Percentiles rank a stretch among this genome's conserved stretches.
Evolutionary conservation across 2,888 invertebrate genomes (phyloP).

Genomic region (Druceiella hillmani): DNA sequence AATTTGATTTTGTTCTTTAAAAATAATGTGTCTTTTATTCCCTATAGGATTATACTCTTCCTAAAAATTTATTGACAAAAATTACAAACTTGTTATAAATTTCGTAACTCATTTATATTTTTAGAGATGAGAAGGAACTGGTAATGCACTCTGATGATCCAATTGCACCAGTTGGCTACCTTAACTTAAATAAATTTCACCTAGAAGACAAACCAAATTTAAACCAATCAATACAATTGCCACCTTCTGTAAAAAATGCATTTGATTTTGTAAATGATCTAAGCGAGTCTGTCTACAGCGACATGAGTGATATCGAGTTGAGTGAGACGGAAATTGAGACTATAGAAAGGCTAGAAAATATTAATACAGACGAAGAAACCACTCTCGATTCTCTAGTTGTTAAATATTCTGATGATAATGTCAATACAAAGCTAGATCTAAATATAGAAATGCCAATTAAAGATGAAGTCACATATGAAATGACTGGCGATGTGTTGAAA

Average conservation of each 20-base stretch:
- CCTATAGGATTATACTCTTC: no score
- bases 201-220: conserved; percentile 61
- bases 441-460: no score
- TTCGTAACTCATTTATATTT: no score
- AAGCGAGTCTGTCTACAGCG: conserved; percentile 59
- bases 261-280: conserved; percentile 57
- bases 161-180: conserved; percentile 91
- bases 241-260: conserved; percentile 50
- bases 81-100: no score
- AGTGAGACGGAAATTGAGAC: conserved; percentile 58
- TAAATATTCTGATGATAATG: conserved; percentile 25
- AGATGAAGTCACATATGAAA: not conserved
- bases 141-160: conserved; percentile 88
- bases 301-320: conserved; percentile 58
- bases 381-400: conserved; percentile 37
- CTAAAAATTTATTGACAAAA: no score
- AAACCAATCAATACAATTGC: conserved; percentile 36
- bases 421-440: no score
- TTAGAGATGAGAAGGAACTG: conserved; percentile 78
- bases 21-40: no score
- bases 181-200: conserved; percentile 80
- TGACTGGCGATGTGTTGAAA: conserved; percentile 23
- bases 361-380: conserved; percentile 23
- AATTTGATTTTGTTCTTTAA: no score
- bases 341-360: conserved; percentile 50